A percentile compares a stretch with the other conserved stretches of the same genome.
These are phyloP conservation scores for Seriola rivoliana DNA, from an alignment of 2,113 vertebrate genomes.

Conservation along the genomic window DNA sequence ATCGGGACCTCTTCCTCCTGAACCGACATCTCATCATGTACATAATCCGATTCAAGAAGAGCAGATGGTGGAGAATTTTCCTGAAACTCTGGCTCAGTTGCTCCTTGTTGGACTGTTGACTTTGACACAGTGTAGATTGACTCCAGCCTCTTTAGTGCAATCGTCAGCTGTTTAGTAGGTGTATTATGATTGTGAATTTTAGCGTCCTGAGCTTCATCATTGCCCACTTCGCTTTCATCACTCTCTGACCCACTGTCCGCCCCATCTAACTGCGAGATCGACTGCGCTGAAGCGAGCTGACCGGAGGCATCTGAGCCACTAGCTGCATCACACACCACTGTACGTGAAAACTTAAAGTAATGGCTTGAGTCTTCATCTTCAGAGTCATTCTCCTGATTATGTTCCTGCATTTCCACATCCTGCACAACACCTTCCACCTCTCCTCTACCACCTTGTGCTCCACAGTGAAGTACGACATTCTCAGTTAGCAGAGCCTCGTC, in stretches of 20 bases:
- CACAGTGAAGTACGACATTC: constrained; percentile 81
- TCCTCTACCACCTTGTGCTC: constrained; percentile 54
- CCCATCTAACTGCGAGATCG: constrained; percentile 90
- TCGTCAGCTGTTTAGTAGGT: constrained; percentile 61
- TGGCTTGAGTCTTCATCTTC: constrained; percentile 75
- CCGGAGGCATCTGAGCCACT: constrained; percentile 57
- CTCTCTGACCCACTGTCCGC: constrained; percentile 90
- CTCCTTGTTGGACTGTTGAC: constrained; percentile 7
- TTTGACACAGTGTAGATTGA: constrained; percentile 40
- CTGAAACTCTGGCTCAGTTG: constrained; percentile 6
- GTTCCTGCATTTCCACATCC: constrained; percentile 43
- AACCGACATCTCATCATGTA: constrained; percentile 31
- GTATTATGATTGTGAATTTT: constrained; percentile 55
- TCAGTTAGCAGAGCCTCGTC: constrained; percentile 87
- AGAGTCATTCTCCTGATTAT: constrained; percentile 51
- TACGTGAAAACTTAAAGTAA: constrained; percentile 84
- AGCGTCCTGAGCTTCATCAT: constrained; percentile 44
- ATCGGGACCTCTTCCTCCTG: constrained; percentile 66
- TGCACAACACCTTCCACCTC: constrained; percentile 40
- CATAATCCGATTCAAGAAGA: constrained; percentile 38
- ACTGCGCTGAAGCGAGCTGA: constrained; percentile 69
- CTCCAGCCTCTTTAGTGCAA: constrained; percentile 70
- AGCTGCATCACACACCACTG: constrained; percentile 79
- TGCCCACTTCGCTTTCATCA: constrained; percentile 75
- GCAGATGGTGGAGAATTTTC: constrained; percentile 14